Base-by-base conservation (phyloP, 2,888 invertebrate species). In the Anoplius nigerrimus region DNA sequence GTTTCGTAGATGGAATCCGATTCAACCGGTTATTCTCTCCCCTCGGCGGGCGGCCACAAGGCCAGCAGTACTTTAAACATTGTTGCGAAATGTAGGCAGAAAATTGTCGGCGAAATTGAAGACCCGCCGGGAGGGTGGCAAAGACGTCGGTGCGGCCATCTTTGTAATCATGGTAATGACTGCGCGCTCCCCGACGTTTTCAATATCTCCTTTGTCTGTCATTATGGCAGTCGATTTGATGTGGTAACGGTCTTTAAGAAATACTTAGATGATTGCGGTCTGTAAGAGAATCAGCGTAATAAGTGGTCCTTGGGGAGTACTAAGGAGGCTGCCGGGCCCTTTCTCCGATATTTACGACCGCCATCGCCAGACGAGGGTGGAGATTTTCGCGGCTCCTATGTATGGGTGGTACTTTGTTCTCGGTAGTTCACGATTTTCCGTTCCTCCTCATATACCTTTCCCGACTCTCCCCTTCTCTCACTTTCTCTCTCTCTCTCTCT, bases 261-360 rank as follows among this genome's bases (percentile, higher is more conserved):
- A 86, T 87, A 85, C 84, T 88, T 85, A 83, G 87, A 85, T 84
- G 84, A 88, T 87, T 86, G 86, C 80, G 79, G 79, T 78, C 54
- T 71, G 79, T 78, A 78, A 82, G 83, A 84, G 86, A 87, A 84
- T 85, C 84, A 79, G 81, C 75, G 83, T 85, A 87, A 88, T 88
- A 86, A 87, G 86, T 81, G 82, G 80, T 81, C 88, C 85, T 77
- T 62, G 58, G 87, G 85, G 88, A 86, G 82, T 73, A 78, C 78
- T 79, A 80, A 79, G 76, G 76, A 83, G 80, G 79, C 76, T 75
- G 72, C 69, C 67, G 65, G 72, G 74, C 79, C 76, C 81, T 80
- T 82, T 79, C 80, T 83, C 80, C 78, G 81, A 85, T 87, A 87
- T 88, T 87, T 86, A 88, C 84, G 88, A 87, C 82, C 81, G 75